phyloP scores from a whole-genome alignment of 2,888 invertebrate species.

The Trachelus iudaicus region DNA sequence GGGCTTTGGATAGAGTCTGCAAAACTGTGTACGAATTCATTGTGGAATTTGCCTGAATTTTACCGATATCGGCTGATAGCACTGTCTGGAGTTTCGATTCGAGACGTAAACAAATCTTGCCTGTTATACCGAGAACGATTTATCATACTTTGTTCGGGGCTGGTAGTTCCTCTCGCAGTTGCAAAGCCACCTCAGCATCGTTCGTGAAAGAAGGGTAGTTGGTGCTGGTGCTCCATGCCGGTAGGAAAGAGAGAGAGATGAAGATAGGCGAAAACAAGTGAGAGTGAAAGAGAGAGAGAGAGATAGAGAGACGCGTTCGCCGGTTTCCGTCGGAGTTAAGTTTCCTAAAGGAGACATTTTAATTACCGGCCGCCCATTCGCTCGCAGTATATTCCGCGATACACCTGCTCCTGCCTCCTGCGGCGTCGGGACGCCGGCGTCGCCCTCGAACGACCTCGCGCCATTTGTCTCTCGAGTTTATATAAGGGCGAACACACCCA shows the following conservation, averaged over 20 bases:
- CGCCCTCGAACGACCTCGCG: conserved; percentile 34
- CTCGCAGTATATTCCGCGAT: conserved; percentile 45
- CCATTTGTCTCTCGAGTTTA: conserved; percentile 57
- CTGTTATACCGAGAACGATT: conserved; percentile 13
- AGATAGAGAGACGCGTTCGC: conserved; percentile 2
- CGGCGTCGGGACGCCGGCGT: conserved; percentile 34
- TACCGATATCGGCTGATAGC: background rate
- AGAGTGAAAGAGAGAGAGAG: conserved; percentile 1
- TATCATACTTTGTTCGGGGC: conserved; percentile 18
- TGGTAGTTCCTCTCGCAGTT: background rate
- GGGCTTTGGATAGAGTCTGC: background rate
- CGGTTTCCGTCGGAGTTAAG: conserved; percentile 24
- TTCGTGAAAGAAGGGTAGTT: background rate
- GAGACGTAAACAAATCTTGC: conserved; percentile 17
- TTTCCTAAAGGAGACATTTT: conserved; percentile 55
- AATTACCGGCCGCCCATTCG: conserved; percentile 52
- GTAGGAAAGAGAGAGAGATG: background rate
- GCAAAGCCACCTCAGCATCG: background rate
- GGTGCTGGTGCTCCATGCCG: background rate
- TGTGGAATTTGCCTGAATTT: background rate
- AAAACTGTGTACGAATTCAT: background rate
- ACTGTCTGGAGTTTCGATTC: conserved; percentile 13
- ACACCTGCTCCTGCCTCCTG: conserved; percentile 53
- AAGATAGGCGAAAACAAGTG: background rate
- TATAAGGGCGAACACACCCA: conserved; percentile 44